phyloP scores from a whole-genome alignment of 2,797 vertebrate genomes.

The Octomys mimax region DNA sequence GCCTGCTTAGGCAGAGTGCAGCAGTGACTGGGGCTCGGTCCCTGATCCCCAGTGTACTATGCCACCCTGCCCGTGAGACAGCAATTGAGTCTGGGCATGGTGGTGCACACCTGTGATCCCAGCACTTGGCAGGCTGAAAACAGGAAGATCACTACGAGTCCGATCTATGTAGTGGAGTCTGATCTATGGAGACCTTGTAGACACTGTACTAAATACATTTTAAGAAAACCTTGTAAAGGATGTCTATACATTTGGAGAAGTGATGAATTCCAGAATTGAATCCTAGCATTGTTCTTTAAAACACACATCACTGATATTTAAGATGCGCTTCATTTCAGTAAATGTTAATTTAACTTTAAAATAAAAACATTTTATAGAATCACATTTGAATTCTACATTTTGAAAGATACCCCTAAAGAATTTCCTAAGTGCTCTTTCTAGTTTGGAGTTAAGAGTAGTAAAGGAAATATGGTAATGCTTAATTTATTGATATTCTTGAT shows the following conservation, averaged over 20 bases:
- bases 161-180: no score
- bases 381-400: constrained; percentile 53
- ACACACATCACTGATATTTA: background rate
- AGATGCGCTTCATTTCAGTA: constrained; percentile 5
- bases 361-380: constrained; percentile 1
- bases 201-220: no score
- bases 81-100: no score
- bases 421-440: background rate
- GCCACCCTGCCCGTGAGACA: no score
- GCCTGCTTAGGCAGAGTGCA: no score
- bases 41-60: no score
- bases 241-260: background rate
- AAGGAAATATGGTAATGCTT: constrained; percentile 25
- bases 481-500: background rate
- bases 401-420: constrained; percentile 29
- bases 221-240: background rate
- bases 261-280: constrained; percentile 22
- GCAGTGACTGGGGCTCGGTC: no score
- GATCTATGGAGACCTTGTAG: no score
- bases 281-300: background rate
- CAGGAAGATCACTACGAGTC: no score
- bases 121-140: no score
- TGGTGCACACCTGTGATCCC: no score
- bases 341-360: background rate
- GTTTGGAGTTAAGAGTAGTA: constrained; percentile 50